These are phyloP conservation scores for Eupeodes latifasciatus DNA, from an alignment of 2,888 invertebrate genomes.

Conservation along the genomic window DNA sequence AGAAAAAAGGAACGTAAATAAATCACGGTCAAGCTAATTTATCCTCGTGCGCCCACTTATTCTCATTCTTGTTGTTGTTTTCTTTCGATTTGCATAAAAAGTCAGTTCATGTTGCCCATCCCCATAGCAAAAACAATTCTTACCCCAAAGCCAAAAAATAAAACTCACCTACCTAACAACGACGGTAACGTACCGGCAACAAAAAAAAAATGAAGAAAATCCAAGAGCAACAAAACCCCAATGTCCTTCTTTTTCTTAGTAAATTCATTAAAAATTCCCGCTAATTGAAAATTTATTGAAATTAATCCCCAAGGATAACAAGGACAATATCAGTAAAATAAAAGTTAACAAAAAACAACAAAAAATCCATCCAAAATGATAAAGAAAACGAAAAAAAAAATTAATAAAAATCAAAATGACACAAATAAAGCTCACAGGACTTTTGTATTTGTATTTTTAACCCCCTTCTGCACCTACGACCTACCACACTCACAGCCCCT, in stretches of 20 bases:
- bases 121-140: constrained; percentile 3
- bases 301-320: constrained; percentile 75
- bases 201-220: background rate
- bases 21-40: constrained; percentile 73
- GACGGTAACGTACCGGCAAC: background rate
- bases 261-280: constrained; percentile 75
- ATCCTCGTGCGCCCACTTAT: constrained; percentile 53
- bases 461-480: background rate
- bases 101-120: constrained; percentile 40
- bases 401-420: constrained; percentile 64
- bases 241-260: constrained; percentile 66
- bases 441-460: constrained; percentile 19
- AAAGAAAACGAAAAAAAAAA: constrained; percentile 33
- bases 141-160: background rate
- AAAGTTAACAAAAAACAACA: background rate
- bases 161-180: constrained; percentile 9
- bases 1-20: constrained; percentile 51
- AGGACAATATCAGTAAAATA: constrained; percentile 60
- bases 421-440: constrained; percentile 63
- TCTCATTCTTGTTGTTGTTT: constrained; percentile 11
- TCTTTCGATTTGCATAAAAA: constrained; percentile 70
- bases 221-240: constrained; percentile 39
- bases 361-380: constrained; percentile 12
- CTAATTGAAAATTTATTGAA: constrained; percentile 77
- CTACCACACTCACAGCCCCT: background rate